Evolutionary conservation across 2,888 invertebrate species (phyloP).

Genomic region (Pammene fasciana): DNA sequence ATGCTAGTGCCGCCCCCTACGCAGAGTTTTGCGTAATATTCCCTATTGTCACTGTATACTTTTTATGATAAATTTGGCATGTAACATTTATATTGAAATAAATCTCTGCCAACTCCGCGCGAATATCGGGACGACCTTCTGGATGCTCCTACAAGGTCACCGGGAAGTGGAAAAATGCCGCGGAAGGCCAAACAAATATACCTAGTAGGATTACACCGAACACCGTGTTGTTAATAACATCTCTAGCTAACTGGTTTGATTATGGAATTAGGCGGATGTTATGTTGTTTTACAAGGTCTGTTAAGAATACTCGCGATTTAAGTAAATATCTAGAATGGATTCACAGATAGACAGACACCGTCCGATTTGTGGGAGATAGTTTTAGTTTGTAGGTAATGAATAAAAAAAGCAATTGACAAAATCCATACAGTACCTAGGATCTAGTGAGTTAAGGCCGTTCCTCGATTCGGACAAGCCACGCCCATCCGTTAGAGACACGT

Average conservation of each 20-base stretch:
- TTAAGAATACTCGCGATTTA: constrained; percentile 15
- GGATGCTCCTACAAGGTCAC: constrained; percentile 32
- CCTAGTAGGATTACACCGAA: constrained; percentile 18
- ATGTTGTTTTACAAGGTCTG: constrained; percentile 24
- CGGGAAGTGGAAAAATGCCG: constrained; percentile 34
- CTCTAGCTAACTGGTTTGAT: constrained; percentile 16
- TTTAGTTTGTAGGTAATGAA: too few relatives aligned
- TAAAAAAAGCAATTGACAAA: too few relatives aligned
- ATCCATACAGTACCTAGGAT: too few relatives aligned
- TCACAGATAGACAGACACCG: too few relatives aligned
- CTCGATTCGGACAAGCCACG: too few relatives aligned
- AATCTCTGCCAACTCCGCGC: constrained; percentile 25
- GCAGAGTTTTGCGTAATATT: too few relatives aligned
- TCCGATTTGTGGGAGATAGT: too few relatives aligned
- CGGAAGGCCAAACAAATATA: constrained; percentile 30
- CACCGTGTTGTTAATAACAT: constrained; percentile 12
- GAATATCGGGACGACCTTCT: constrained; percentile 30
- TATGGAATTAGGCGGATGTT: constrained; percentile 27
- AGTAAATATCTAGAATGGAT: background rate
- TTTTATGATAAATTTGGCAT: constrained; percentile 12
- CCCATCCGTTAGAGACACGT: too few relatives aligned
- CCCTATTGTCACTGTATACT: background rate
- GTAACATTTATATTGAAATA: constrained; percentile 17
- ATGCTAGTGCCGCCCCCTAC: too few relatives aligned
- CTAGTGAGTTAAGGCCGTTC: too few relatives aligned